phyloP scores from a whole-genome alignment of 2,888 invertebrate species.

The Epirrhoe tristata region DNA sequence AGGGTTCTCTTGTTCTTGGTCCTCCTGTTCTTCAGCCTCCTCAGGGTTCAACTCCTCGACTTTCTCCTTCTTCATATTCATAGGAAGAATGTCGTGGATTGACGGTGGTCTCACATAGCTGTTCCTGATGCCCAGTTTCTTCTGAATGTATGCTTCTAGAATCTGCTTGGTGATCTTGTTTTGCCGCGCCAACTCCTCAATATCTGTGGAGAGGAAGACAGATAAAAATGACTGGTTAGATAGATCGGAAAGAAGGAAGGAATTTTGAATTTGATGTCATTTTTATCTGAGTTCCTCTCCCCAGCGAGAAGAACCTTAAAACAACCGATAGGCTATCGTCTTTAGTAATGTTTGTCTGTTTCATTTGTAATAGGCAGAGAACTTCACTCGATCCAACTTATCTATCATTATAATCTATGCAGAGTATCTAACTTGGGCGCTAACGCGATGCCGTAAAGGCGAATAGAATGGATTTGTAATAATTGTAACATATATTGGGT shows the following conservation, averaged over 20 bases:
- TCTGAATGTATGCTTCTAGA: conserved; percentile 89
- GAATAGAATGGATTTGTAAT: too few species aligned
- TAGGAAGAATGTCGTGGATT: conserved; percentile 87
- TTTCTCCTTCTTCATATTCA: conserved; percentile 56
- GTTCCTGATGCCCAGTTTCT: conserved; percentile 87
- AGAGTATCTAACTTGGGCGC: too few species aligned
- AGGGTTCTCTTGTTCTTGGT: conserved; percentile 9
- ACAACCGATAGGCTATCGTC: not conserved
- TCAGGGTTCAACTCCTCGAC: conserved; percentile 42
- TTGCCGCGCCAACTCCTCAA: conserved; percentile 88
- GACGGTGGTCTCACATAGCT: conserved; percentile 83
- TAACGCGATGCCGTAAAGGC: too few species aligned
- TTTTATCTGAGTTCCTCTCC: conserved; percentile 82
- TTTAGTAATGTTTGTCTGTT: too few species aligned
- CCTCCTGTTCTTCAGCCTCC: conserved; percentile 6
- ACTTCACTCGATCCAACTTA: too few species aligned
- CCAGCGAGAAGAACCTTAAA: conserved; percentile 37
- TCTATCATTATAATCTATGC: too few species aligned
- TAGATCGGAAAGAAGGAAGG: conserved; percentile 39
- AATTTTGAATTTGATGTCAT: conserved; percentile 68
- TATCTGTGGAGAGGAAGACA: conserved; percentile 79
- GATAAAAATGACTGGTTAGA: conserved; percentile 82
- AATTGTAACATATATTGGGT: too few species aligned
- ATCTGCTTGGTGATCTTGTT: conserved; percentile 92
- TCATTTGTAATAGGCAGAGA: too few species aligned